phyloP scores from a whole-genome alignment of 1,140 invertebrate species.

The Physella acuta region DNA sequence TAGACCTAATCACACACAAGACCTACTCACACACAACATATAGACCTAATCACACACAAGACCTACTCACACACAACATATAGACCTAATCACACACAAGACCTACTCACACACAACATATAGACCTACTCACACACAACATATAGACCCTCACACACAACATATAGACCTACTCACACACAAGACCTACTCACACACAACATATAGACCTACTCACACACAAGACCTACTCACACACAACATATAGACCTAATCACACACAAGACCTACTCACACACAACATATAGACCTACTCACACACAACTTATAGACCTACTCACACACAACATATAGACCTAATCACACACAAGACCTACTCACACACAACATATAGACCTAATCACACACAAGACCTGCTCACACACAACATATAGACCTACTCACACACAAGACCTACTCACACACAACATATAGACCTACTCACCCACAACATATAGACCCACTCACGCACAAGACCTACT shows the following conservation, averaged over 20 bases:
- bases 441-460: no score
- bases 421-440: background rate
- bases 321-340: background rate
- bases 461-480: no score
- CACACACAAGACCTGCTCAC: background rate
- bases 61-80: background rate
- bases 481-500: no score
- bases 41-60: background rate
- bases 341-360: slow-evolving; percentile 28
- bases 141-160: background rate
- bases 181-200: background rate
- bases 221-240: background rate
- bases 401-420: background rate
- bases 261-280: background rate
- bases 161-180: background rate
- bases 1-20: background rate
- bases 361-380: slow-evolving; percentile 24
- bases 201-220: background rate
- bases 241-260: background rate
- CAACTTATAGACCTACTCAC: background rate
- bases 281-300: background rate
- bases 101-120: background rate
- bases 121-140: background rate
- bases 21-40: background rate
- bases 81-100: background rate